Base-by-base conservation (phyloP, 2,888 invertebrate species). In the Eudasyphora cyanicolor region DNA sequence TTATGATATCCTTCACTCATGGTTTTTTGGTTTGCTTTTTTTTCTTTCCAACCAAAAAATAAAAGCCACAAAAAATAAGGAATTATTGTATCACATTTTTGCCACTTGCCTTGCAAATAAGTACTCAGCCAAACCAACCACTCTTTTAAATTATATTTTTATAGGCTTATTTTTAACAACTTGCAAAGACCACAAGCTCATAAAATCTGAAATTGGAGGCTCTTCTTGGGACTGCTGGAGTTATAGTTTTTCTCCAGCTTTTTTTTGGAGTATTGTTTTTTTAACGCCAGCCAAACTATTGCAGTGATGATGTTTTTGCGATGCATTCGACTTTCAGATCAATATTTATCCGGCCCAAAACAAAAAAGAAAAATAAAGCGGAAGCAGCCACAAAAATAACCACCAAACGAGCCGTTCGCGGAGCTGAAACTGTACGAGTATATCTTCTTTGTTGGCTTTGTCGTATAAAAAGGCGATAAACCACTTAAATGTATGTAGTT, bases 401-500 rank as follows among this genome's bases (percentile, higher is more conserved):
- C 17, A 64, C 64, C 24, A 57, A 24, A 64, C 19, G 12, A 64
- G 21, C 12, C n/a, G n/a, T n/a, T n/a, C n/a, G n/a, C n/a, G n/a
- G n/a, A 12, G 14, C n/a, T 4, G 7, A 45, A 45, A 45, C 45
- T 24, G n/a, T 29, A 32, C 10, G n/a, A 60, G 29, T 49, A 70
- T 17, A 67, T 70, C 64, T 69, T 79, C 76, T 79, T 60, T 71
- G 76, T 80, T 45, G 45, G 80, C 76, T 82, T 84, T 69, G 74
- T 69, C 76, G n/a, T n/a, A 80, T 82, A 67, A 42, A 86, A 86
- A 84, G 75, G 88, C 80, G 89, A 89, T 89, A 89, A 89, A 89
- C 89, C 86, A 89, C 89, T 89, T 89, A 88, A 89, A 86, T 86
- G 86, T 87, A 86, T 86, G 69, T 42, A 35, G 35, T 64, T 64